phyloP scores from a whole-genome alignment of 2,888 invertebrate species.

The Perizoma affinitatum region DNA sequence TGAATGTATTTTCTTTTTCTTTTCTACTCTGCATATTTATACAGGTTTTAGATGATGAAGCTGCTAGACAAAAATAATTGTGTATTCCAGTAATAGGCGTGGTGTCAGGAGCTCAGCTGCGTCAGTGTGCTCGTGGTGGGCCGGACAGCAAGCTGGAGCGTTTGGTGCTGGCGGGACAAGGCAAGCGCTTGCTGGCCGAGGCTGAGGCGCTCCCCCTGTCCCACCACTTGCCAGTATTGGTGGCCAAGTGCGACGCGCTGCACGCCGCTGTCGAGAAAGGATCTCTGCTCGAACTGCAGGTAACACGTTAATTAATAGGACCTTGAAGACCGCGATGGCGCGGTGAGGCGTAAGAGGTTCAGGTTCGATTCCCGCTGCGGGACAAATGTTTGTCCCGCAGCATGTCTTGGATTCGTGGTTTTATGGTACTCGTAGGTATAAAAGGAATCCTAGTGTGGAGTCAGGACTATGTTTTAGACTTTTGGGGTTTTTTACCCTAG shows the following conservation, averaged over 20 bases:
- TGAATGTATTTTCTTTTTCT: too few species aligned
- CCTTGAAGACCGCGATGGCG: too few species aligned
- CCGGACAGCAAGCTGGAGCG: constrained; percentile 72
- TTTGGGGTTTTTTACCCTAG: too few species aligned
- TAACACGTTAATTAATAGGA: background rate
- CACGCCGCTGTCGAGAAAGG: constrained; percentile 91
- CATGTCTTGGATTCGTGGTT: too few species aligned
- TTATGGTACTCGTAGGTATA: too few species aligned
- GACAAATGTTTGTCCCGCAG: too few species aligned
- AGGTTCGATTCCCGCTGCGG: too few species aligned
- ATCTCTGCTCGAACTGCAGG: constrained; percentile 82
- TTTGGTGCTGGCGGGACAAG: constrained; percentile 74
- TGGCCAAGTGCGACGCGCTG: constrained; percentile 90
- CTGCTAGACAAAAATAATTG: background rate
- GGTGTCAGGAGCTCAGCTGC: constrained; percentile 64
- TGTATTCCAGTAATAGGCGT: constrained; percentile 59
- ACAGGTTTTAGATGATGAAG: too few species aligned
- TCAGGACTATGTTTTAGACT: too few species aligned
- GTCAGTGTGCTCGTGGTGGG: constrained; percentile 71
- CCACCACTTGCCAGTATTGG: constrained; percentile 82
- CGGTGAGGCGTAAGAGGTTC: too few species aligned
- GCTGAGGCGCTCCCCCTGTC: constrained; percentile 62
- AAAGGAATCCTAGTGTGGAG: too few species aligned
- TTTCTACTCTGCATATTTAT: too few species aligned
- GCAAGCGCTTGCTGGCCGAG: constrained; percentile 66